Evolutionary conservation across 2,888 invertebrate species (phyloP).

Genomic region (Branchellion lobata): DNA sequence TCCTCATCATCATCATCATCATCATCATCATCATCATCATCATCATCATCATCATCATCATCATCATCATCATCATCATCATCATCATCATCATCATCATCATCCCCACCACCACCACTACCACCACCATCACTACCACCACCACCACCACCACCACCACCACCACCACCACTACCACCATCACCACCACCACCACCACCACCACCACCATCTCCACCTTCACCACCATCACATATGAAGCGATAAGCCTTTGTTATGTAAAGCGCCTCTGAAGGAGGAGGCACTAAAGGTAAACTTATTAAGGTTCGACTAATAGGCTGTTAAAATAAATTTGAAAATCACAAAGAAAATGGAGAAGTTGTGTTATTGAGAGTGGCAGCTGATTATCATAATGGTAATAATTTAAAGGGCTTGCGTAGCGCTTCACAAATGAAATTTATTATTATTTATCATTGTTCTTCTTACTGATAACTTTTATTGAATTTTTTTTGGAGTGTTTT

Average conservation of each 20-base stretch:
- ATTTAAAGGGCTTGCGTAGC: too few relatives aligned
- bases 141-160: slow-evolving; percentile 34
- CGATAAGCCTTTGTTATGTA: background rate
- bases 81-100: slow-evolving; percentile 47
- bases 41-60: slow-evolving; percentile 45
- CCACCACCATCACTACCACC: background rate
- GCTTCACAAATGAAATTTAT: too few relatives aligned
- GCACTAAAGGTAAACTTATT: too few relatives aligned
- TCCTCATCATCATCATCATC: slow-evolving; percentile 24
- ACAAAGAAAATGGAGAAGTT: too few relatives aligned
- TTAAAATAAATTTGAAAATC: too few relatives aligned
- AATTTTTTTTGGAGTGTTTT: too few relatives aligned
- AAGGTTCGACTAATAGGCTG: too few relatives aligned
- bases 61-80: slow-evolving; percentile 48
- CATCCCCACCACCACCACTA: slow-evolving; percentile 35
- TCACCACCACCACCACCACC: slow-evolving; percentile 46
- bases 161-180: slow-evolving; percentile 46
- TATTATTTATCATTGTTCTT: too few relatives aligned
- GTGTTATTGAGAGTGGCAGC: too few relatives aligned
- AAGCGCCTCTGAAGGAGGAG: background rate
- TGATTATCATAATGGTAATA: too few relatives aligned
- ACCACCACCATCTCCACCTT: slow-evolving; percentile 44
- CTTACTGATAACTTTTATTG: too few relatives aligned
- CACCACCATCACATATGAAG: background rate
- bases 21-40: slow-evolving; percentile 32